Conservation (phyloP, 2,797 vertebrate genomes). For the Lates japonicus region DNA sequence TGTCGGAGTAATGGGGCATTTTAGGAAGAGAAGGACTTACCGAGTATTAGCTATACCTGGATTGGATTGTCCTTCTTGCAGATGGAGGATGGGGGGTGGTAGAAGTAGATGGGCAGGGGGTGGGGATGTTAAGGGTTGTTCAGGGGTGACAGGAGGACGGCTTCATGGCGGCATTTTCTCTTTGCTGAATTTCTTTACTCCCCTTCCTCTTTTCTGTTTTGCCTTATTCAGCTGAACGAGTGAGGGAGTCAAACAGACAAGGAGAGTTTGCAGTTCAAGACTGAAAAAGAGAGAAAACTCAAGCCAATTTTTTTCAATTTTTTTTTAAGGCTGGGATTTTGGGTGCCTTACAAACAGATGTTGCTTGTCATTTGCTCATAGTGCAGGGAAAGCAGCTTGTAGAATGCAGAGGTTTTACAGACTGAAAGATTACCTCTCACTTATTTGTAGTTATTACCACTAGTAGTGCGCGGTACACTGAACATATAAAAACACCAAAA, state of each 20-base stretch:
- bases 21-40: constrained; percentile 73
- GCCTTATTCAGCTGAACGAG: constrained; percentile 79
- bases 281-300: constrained; percentile 73
- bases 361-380: constrained; percentile 91
- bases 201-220: constrained; percentile 74
- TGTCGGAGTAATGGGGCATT: constrained; percentile 63
- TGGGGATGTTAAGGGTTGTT: constrained; percentile 73
- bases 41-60: constrained; percentile 79
- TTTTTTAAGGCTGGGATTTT: constrained; percentile 83
- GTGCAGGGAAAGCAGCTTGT: constrained; percentile 87
- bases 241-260: constrained; percentile 75
- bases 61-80: constrained; percentile 69
- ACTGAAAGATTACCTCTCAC: constrained; percentile 69
- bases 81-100: constrained; percentile 27
- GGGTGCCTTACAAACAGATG: constrained; percentile 92
- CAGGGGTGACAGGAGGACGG: constrained; percentile 85
- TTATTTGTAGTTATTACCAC: constrained; percentile 62
- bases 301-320: constrained; percentile 82
- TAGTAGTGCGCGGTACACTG: constrained; percentile 49
- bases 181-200: constrained; percentile 81
- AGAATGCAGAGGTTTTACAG: constrained; percentile 77
- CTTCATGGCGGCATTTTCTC: constrained; percentile 84
- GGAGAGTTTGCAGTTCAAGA: constrained; percentile 72
- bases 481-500: constrained; percentile 71
- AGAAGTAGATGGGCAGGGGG: constrained; percentile 40